Percentiles rank a stretch among this genome's conserved stretches.
Evolutionary conservation across 2,113 vertebrate species (phyloP).

Genomic region (rabbit (Oryctolagus cuniculus)): DNA sequence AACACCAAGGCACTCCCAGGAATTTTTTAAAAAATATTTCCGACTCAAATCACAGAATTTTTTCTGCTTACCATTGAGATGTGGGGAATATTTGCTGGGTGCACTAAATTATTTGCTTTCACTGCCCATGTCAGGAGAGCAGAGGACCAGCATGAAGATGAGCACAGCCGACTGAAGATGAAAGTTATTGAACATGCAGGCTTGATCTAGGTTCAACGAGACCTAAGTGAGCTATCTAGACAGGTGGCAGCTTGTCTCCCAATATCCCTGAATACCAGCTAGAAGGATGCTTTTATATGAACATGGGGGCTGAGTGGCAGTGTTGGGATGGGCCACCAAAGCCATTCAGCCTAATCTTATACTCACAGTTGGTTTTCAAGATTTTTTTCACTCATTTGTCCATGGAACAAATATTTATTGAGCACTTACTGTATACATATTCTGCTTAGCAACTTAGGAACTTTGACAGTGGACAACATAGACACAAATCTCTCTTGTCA

Average conservation of each 20-base stretch:
- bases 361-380: neutral
- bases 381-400: neutral
- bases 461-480: neutral
- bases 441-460: conserved; percentile 11
- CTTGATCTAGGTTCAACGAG: conserved; percentile 21
- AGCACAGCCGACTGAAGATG: neutral
- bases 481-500: neutral
- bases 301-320: neutral
- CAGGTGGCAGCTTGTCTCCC: neutral
- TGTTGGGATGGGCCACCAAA: neutral
- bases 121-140: conserved; percentile 47
- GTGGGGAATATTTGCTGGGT: conserved; percentile 47
- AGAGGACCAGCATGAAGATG: conserved; percentile 58
- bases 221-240: neutral
- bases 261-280: neutral
- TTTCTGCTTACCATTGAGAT: conserved; percentile 52
- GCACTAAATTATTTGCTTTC: conserved; percentile 60
- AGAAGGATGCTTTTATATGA: neutral
- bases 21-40: conserved; percentile 63
- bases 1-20: conserved; percentile 67
- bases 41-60: conserved; percentile 63
- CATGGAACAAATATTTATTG: neutral
- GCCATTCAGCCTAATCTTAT: neutral
- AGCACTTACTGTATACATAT: neutral
- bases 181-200: neutral